These are phyloP conservation scores for Stercorarius parasiticus DNA, from an alignment of 2,113 vertebrate species.

Conservation along the genomic window DNA sequence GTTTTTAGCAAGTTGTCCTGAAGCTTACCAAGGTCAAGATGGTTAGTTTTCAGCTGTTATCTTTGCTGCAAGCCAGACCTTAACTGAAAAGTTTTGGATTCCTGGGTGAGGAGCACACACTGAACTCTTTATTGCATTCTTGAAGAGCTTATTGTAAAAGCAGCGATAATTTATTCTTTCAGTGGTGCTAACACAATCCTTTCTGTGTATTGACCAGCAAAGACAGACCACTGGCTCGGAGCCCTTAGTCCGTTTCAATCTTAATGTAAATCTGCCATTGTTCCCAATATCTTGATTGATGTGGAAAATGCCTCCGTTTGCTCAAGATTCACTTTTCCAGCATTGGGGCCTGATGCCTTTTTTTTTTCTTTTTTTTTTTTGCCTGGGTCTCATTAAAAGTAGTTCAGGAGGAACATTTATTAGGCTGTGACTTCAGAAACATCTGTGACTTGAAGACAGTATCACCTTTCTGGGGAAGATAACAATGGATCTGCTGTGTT, in stretches of 20 bases:
- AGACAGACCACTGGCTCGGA: constrained; percentile 55
- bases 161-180: constrained; percentile 65
- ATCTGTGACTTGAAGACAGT: neutral
- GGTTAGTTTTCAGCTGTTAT: constrained; percentile 65
- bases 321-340: neutral
- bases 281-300: constrained; percentile 2
- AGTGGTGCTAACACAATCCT: constrained; percentile 62
- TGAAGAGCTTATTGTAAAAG: constrained; percentile 68
- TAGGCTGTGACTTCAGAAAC: neutral
- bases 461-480: neutral
- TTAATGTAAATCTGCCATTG: constrained; percentile 49
- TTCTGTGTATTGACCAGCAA: constrained; percentile 57
- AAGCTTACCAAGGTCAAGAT: constrained; percentile 49
- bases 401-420: neutral
- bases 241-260: neutral
- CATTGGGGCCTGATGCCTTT: neutral
- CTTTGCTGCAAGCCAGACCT: constrained; percentile 63
- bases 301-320: neutral
- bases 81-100: constrained; percentile 67
- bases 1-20: constrained; percentile 43
- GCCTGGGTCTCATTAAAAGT: neutral
- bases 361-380: neutral
- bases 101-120: constrained; percentile 59
- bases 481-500: neutral
- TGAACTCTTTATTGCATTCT: constrained; percentile 70